phyloP scores from a whole-genome alignment of 2,888 invertebrate genomes.

The Drosophila lacicola region DNA sequence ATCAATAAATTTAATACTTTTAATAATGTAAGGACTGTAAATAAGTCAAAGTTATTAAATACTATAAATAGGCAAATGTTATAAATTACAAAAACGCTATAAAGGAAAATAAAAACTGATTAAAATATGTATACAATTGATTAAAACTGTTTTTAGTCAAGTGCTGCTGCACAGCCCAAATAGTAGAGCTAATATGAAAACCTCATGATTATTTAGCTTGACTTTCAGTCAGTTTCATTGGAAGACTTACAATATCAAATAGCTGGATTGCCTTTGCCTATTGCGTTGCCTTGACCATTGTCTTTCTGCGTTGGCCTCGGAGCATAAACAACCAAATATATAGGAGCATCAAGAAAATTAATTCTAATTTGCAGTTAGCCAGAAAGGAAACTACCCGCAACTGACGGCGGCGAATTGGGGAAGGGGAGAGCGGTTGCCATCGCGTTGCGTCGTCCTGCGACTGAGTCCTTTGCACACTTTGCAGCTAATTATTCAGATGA shows the following conservation, averaged over 20 bases:
- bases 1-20: no score
- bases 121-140: neutral
- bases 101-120: no score
- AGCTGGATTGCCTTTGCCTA: neutral
- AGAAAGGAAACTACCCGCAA: constrained; percentile 64
- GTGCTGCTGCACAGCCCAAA: neutral
- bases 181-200: neutral
- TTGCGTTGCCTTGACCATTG: constrained; percentile 17
- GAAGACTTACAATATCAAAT: no score
- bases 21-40: no score
- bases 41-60: no score
- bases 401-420: constrained; percentile 12
- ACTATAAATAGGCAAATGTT: no score
- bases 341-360: constrained; percentile 64
- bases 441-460: constrained; percentile 15
- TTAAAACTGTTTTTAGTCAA: neutral
- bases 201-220: neutral
- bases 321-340: constrained; percentile 44
- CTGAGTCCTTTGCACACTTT: constrained; percentile 71
- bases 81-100: no score
- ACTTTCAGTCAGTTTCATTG: neutral
- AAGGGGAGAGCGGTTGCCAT: neutral
- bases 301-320: constrained; percentile 36
- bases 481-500: constrained; percentile 80
- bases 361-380: constrained; percentile 75